Percentiles rank a stretch among this genome's conserved stretches.
Evolutionary conservation across 1,140 invertebrate species (phyloP).

Genomic region (Metaphire vulgaris): DNA sequence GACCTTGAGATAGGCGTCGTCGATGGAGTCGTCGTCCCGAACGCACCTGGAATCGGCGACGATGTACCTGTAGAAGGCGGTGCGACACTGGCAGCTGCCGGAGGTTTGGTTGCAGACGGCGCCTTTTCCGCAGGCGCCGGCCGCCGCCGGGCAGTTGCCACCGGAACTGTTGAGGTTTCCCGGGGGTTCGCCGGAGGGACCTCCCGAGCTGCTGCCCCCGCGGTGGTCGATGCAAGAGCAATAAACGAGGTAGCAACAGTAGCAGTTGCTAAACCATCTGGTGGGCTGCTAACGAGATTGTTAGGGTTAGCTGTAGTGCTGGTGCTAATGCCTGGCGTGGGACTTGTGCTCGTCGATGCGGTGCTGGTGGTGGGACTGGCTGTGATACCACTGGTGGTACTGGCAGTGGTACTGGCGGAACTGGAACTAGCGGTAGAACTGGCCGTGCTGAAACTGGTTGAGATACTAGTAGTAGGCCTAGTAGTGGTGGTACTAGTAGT

Average conservation of each 20-base stretch:
- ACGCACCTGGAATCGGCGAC: neutral
- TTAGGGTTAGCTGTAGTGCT: neutral
- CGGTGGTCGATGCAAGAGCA: neutral
- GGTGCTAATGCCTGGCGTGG: neutral
- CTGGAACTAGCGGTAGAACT: neutral
- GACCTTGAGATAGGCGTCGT: neutral
- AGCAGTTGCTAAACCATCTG: too few species aligned
- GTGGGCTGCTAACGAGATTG: neutral
- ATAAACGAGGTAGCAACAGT: neutral
- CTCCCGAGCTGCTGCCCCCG: neutral
- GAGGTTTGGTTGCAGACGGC: neutral
- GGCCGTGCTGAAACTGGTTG: neutral
- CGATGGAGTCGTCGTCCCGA: neutral
- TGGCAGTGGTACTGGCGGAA: neutral
- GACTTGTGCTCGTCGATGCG: neutral
- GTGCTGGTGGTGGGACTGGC: neutral
- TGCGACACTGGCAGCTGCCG: neutral
- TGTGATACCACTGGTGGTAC: neutral
- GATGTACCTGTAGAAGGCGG: neutral
- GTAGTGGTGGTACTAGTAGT: neutral
- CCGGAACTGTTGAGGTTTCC: neutral
- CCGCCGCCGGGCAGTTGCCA: neutral
- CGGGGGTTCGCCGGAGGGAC: neutral
- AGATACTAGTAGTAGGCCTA: neutral
- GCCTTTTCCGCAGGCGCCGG: neutral